Conservation (phyloP, 2,113 vertebrate genomes). For the Spizaetus ornatus region DNA sequence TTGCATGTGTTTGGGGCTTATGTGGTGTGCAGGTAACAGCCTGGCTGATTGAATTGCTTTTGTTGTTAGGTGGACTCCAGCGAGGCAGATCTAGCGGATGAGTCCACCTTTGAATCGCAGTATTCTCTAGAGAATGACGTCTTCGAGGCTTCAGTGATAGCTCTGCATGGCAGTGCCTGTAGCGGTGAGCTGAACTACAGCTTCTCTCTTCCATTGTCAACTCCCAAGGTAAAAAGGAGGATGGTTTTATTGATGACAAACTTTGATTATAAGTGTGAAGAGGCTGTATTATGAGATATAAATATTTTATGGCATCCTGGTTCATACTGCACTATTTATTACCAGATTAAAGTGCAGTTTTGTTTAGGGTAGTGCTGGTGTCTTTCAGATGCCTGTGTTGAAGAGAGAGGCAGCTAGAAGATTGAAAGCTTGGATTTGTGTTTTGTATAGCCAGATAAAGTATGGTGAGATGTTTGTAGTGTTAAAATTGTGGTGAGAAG, state of each 20-base stretch:
- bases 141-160: conserved; percentile 82
- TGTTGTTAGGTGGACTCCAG: conserved; percentile 83
- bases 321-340: neutral
- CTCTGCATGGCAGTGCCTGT: conserved; percentile 80
- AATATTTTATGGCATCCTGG: neutral
- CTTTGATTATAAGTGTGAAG: neutral
- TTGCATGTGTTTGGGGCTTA: neutral
- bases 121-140: conserved; percentile 75
- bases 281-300: neutral
- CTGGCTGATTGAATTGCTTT: conserved; percentile 35
- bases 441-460: neutral
- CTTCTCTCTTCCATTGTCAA: conserved; percentile 70
- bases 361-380: neutral
- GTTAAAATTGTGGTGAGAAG: neutral
- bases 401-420: neutral
- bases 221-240: conserved; percentile 78
- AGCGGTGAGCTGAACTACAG: conserved; percentile 72
- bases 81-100: conserved; percentile 80
- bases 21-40: neutral
- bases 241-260: neutral
- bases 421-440: neutral
- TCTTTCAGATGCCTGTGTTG: neutral
- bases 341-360: neutral
- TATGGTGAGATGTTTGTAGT: neutral
- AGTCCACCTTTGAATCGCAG: conserved; percentile 75